Evolutionary conservation across 2,797 vertebrate species (phyloP).

Genomic region (Onychomys leucogaster): DNA sequence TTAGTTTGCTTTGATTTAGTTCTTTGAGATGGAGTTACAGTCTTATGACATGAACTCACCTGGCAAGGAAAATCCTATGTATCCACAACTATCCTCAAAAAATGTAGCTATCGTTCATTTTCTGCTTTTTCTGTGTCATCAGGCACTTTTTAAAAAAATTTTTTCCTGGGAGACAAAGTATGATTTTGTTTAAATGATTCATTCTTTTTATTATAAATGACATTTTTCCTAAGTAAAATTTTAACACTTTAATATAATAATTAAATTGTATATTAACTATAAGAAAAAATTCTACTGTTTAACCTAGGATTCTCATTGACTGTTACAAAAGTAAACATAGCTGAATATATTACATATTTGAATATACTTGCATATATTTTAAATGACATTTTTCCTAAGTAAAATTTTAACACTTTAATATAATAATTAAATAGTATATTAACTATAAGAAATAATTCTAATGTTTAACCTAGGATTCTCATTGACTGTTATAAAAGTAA

Average conservation of each 20-base stretch:
- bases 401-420: not conserved
- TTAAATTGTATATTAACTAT: not conserved
- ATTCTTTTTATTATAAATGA: not conserved
- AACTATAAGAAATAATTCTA: not conserved
- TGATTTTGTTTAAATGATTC: not conserved
- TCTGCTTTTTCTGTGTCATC: too few relatives aligned
- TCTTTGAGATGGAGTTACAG: not conserved
- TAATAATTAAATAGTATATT: not conserved
- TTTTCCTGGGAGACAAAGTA: not conserved
- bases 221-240: not conserved
- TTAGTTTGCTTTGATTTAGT: not conserved
- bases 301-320: not conserved
- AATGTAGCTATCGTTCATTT: too few relatives aligned
- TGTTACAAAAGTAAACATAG: constrained; percentile 11
- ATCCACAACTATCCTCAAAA: not conserved
- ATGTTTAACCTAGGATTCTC: constrained; percentile 21
- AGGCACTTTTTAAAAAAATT: not conserved
- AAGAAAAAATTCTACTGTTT: not conserved
- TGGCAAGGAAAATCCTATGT: too few relatives aligned
- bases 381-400: not conserved
- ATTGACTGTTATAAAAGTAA: constrained; percentile 7
- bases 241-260: not conserved
- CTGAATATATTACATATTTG: not conserved
- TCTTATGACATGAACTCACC: not conserved
- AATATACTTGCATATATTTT: constrained; percentile 21